A percentile compares a stretch with the other conserved stretches of the same genome.
Evolutionary conservation across 2,797 vertebrate species (phyloP).

Genomic region (Pipistrellus pygmaeus): DNA sequence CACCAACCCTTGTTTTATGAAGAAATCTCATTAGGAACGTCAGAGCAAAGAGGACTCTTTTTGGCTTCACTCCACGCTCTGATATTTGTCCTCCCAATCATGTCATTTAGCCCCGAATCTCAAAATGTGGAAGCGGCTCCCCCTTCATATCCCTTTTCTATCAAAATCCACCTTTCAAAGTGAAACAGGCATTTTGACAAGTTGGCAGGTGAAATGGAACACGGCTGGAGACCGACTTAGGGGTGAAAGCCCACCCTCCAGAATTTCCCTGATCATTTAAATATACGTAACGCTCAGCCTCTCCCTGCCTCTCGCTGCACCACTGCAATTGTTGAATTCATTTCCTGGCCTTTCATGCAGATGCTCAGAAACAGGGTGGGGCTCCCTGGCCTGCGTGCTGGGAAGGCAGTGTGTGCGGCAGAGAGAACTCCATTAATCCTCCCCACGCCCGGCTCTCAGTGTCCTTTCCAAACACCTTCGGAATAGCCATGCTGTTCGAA

Average conservation of each 20-base stretch:
- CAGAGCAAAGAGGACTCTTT: constrained; percentile 38
- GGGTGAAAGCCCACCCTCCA: neutral
- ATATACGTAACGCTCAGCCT: constrained; percentile 17
- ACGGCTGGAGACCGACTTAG: neutral
- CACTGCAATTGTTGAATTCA: constrained; percentile 66
- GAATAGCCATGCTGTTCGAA: neutral
- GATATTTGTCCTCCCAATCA: neutral
- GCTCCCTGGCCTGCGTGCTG: constrained; percentile 44
- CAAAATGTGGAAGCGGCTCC: constrained; percentile 56
- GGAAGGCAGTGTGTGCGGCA: constrained; percentile 51
- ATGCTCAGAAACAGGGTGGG: constrained; percentile 77
- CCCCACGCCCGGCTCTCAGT: neutral
- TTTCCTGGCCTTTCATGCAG: constrained; percentile 74
- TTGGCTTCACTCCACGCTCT: neutral
- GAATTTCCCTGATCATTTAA: neutral
- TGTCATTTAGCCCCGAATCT: neutral
- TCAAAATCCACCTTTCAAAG: constrained; percentile 53
- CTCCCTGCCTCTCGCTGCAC: constrained; percentile 58
- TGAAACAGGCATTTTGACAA: constrained; percentile 52
- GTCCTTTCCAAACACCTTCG: neutral
- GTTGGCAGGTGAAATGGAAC: neutral
- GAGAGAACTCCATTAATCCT: constrained; percentile 52
- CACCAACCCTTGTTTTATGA: constrained; percentile 34
- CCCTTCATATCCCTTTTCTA: neutral
- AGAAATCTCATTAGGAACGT: constrained; percentile 37